Evolutionary conservation across 2,113 vertebrate genomes (phyloP).

Genomic region (Kryptolebias marmoratus): DNA sequence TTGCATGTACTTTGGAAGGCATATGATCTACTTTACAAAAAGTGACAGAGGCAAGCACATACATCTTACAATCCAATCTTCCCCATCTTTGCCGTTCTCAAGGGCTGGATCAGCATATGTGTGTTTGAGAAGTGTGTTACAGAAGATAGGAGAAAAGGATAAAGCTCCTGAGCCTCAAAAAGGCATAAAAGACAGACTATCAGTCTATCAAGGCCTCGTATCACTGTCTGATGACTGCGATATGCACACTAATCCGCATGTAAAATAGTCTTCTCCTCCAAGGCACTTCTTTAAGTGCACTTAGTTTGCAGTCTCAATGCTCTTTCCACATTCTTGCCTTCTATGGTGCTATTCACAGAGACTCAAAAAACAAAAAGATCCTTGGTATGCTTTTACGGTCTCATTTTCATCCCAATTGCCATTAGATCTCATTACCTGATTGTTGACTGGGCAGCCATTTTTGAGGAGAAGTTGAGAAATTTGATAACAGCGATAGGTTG

Average conservation of each 20-base stretch:
- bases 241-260: slow-evolving; percentile 79
- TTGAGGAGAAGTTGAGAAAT: slow-evolving; percentile 58
- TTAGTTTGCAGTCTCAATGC: slow-evolving; percentile 44
- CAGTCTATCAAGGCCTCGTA: slow-evolving; percentile 62
- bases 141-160: slow-evolving; percentile 72
- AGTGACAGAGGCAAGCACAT: slow-evolving; percentile 19
- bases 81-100: slow-evolving; percentile 71
- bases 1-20: slow-evolving; percentile 52
- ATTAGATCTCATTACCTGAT: slow-evolving; percentile 65
- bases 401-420: slow-evolving; percentile 36
- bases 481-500: slow-evolving; percentile 61
- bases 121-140: slow-evolving; percentile 69
- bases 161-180: slow-evolving; percentile 70
- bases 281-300: slow-evolving; percentile 71
- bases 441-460: slow-evolving; percentile 60
- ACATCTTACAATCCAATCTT: slow-evolving; percentile 72
- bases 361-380: neutral
- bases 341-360: slow-evolving; percentile 27
- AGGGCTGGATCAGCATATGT: slow-evolving; percentile 59
- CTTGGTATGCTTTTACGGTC: slow-evolving; percentile 33
- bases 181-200: slow-evolving; percentile 67
- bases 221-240: slow-evolving; percentile 72
- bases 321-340: slow-evolving; percentile 23
- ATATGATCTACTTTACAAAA: slow-evolving; percentile 25
- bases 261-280: slow-evolving; percentile 71